Percentiles rank a stretch among this genome's conserved stretches.
These are phyloP conservation scores for Ammodytes marinus DNA, from an alignment of 2,113 vertebrate genomes.

Conservation along the genomic window DNA sequence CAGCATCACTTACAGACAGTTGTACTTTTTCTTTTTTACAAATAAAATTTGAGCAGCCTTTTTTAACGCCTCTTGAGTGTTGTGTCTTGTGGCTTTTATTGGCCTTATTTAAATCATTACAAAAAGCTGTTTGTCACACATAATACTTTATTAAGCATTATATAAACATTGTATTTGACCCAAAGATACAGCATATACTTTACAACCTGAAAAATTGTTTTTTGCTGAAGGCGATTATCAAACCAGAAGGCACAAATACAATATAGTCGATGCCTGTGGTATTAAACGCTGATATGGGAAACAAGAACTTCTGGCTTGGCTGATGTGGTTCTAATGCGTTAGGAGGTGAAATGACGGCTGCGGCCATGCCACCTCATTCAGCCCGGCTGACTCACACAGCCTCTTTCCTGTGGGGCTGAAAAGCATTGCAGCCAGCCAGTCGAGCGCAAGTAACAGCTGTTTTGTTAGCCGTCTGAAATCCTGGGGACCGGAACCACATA, in stretches of 20 bases:
- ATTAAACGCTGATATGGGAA: conserved; percentile 69
- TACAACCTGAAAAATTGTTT: conserved; percentile 16
- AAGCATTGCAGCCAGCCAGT: conserved; percentile 92
- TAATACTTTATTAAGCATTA: conserved; percentile 62
- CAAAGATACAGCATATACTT: conserved; percentile 14
- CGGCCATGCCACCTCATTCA: conserved; percentile 84
- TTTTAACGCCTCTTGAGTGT: conserved; percentile 51
- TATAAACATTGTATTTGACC: conserved; percentile 19
- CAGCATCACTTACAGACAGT: conserved; percentile 47
- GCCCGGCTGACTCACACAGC: conserved; percentile 83
- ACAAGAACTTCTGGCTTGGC: conserved; percentile 59
- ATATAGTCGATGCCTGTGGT: conserved; percentile 20
- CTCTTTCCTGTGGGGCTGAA: conserved; percentile 92
- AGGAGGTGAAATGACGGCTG: conserved; percentile 83
- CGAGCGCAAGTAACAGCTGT: conserved; percentile 92
- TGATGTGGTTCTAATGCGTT: conserved; percentile 67
- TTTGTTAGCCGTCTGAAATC: conserved; percentile 96
- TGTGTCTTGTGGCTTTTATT: conserved; percentile 25
- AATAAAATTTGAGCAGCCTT: conserved; percentile 71
- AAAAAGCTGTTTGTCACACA: conserved; percentile 40
- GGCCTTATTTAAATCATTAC: conserved; percentile 35
- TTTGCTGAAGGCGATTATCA: not conserved
- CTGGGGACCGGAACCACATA: conserved; percentile 92
- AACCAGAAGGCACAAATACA: conserved; percentile 40
- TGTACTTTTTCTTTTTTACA: conserved; percentile 54